Evolutionary conservation across 2,888 invertebrate genomes (phyloP).

Genomic region (Euspilapteryx auroguttella): DNA sequence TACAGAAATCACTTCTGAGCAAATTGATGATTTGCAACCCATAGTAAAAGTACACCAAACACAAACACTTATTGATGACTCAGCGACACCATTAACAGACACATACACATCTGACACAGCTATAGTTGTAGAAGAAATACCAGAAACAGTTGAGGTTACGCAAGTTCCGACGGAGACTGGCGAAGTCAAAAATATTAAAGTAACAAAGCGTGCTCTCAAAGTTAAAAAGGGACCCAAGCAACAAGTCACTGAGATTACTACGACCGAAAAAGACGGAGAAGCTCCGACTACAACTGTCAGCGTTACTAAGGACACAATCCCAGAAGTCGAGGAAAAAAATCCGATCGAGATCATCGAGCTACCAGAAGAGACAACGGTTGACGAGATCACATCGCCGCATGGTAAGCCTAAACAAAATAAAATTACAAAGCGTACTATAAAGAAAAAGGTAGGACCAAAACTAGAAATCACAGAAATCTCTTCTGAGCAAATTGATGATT

Average conservation of each 20-base stretch:
- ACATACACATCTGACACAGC: conserved; percentile 10
- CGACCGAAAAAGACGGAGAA: conserved; percentile 16
- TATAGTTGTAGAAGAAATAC: conserved; percentile 14
- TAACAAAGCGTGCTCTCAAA: conserved; percentile 9
- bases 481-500: conserved; percentile 36
- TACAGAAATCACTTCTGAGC: conserved; percentile 26
- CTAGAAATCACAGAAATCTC: conserved; percentile 30
- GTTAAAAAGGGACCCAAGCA: conserved; percentile 21
- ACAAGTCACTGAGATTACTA: conserved; percentile 27
- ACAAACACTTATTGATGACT: conserved; percentile 18
- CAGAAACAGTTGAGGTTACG: conserved; percentile 10
- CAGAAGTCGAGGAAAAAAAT: conserved; percentile 9
- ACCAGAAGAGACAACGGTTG: conserved; percentile 12
- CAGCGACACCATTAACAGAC: conserved; percentile 10
- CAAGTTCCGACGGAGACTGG: conserved; percentile 15
- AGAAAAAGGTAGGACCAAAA: conserved; percentile 22
- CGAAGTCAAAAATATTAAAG: conserved; percentile 13
- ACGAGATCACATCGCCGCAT: conserved; percentile 6
- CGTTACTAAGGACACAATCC: conserved; percentile 3
- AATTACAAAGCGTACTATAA: conserved; percentile 12
- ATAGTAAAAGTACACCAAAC: conserved; percentile 24
- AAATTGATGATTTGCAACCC: conserved; percentile 38
- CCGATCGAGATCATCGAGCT: conserved; percentile 16
- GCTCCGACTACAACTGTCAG: conserved; percentile 2
- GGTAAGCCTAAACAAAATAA: conserved; percentile 17